Percentiles rank a stretch among this genome's conserved stretches.
These are phyloP conservation scores for Mastomys natalensis DNA, from an alignment of 2,113 vertebrate species.

Conservation along the genomic window DNA sequence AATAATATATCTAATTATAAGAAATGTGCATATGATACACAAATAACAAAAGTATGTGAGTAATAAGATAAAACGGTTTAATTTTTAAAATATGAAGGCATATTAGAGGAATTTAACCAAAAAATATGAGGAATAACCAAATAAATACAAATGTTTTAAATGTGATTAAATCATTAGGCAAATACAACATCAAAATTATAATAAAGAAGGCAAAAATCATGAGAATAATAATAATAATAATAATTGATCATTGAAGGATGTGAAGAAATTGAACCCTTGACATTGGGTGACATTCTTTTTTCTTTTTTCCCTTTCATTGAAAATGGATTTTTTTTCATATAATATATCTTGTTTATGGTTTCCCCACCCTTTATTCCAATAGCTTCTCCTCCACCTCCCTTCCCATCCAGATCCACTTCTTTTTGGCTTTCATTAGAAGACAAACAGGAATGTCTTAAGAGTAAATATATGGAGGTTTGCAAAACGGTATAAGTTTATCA, in stretches of 20 bases:
- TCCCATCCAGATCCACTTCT: neutral
- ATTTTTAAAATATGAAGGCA: neutral
- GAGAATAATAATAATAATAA: neutral
- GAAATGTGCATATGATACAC: neutral
- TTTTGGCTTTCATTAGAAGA: neutral
- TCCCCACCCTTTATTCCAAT: fast-evolving
- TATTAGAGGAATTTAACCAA: neutral
- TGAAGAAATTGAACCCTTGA: neutral
- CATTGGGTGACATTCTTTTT: neutral
- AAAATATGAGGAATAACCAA: neutral
- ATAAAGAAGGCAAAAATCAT: neutral
- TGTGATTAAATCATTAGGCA: neutral
- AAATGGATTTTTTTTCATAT: neutral
- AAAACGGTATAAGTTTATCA: neutral
- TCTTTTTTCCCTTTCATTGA: neutral
- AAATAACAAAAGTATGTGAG: neutral
- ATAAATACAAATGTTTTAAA: neutral
- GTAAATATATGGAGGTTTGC: neutral
- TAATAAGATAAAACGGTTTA: neutral
- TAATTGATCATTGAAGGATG: neutral
- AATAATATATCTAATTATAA: neutral
- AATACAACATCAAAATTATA: neutral
- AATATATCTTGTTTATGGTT: neutral
- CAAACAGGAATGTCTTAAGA: neutral
- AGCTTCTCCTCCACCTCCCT: neutral